A percentile compares a stretch with the other conserved stretches of the same genome.
Evolutionary conservation across 64 coral and sea anemone genomes (phyloP).

Genomic region (Cladopsammia gracilis): DNA sequence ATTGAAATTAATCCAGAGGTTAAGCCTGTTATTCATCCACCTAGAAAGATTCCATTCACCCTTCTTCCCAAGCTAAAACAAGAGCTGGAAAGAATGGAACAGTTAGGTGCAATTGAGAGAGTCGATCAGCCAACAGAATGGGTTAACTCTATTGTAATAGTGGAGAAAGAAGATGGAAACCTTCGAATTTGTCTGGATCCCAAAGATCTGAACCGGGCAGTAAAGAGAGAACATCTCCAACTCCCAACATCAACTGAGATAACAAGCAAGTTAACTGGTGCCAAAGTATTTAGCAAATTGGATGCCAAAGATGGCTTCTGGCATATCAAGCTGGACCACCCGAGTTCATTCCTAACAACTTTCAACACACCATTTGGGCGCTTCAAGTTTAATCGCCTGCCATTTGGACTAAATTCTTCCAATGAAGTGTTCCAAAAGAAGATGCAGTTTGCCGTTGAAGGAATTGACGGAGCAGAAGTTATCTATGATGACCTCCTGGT

Average conservation of each 20-base stretch:
- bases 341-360: neutral
- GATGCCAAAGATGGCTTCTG: neutral
- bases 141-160: constrained; percentile 50
- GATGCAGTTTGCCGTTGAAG: constrained; percentile 29
- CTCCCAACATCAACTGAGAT: constrained; percentile 45
- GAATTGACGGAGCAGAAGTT: constrained; percentile 25
- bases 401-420: constrained; percentile 12
- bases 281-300: constrained; percentile 44
- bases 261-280: constrained; percentile 22
- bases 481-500: constrained; percentile 23
- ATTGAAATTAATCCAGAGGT: no score
- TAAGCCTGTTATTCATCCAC: neutral
- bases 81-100: neutral
- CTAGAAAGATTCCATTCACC: constrained; percentile 8
- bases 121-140: constrained; percentile 53
- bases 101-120: constrained; percentile 6
- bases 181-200: constrained; percentile 55
- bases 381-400: constrained; percentile 20
- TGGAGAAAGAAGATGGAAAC: constrained; percentile 18
- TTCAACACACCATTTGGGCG: constrained; percentile 44
- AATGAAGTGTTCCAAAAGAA: constrained; percentile 32
- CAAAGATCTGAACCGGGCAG: constrained; percentile 44
- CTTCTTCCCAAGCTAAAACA: constrained; percentile 22
- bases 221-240: constrained; percentile 22
- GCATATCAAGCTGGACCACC: constrained; percentile 31